Percentiles rank a stretch among this genome's conserved stretches.
These are phyloP conservation scores for Acrocera orbiculus DNA, from an alignment of 2,888 invertebrate genomes.

Conservation along the genomic window DNA sequence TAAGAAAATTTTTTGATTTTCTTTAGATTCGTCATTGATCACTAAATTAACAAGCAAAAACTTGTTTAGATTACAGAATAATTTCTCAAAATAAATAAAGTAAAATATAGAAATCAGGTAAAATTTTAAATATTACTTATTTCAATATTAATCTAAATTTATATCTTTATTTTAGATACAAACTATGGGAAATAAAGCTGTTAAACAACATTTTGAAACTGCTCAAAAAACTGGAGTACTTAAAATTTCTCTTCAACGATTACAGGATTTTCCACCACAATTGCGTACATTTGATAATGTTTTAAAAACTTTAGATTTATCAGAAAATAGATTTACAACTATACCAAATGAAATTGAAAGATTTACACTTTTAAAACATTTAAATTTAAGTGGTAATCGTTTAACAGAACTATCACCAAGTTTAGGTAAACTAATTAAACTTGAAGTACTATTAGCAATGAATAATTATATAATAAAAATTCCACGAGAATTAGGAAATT, in stretches of 20 bases:
- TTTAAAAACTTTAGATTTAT: slow-evolving; percentile 78
- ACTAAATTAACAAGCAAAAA: no score
- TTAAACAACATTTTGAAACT: slow-evolving; percentile 84
- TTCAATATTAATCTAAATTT: no score
- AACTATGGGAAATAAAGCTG: slow-evolving; percentile 73
- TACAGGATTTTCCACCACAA: slow-evolving; percentile 63
- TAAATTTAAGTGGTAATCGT: slow-evolving; percentile 69
- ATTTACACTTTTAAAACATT: slow-evolving; percentile 52
- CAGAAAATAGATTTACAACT: slow-evolving; percentile 68
- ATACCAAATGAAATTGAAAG: slow-evolving; percentile 64
- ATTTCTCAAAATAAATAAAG: no score
- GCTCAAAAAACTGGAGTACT: slow-evolving; percentile 91
- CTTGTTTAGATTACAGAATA: no score
- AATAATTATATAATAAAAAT: slow-evolving; percentile 57
- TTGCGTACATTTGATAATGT: slow-evolving; percentile 45
- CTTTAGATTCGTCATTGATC: no score
- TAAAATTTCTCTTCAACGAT: slow-evolving; percentile 64
- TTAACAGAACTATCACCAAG: slow-evolving; percentile 49
- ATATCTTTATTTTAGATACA: not conserved
- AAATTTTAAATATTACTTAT: no score
- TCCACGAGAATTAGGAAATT: slow-evolving; percentile 44
- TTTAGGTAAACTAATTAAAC: slow-evolving; percentile 47
- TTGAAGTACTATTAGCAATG: slow-evolving; percentile 59
- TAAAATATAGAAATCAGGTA: no score
- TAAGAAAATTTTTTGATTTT: no score